Evolutionary conservation across 2,888 invertebrate species (phyloP).

Genomic region (Tethea ocularis): DNA sequence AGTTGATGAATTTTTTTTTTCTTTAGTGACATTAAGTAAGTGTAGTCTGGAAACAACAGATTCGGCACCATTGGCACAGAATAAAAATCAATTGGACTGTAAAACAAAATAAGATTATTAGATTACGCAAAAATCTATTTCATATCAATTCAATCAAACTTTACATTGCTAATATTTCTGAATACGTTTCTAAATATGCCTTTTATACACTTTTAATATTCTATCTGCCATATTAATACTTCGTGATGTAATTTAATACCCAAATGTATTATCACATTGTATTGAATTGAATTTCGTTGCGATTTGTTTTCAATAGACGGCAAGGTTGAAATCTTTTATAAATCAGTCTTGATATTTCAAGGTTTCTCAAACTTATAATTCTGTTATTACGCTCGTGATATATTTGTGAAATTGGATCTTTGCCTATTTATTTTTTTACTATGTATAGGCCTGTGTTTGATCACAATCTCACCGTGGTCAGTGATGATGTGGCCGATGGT

Average conservation of each 20-base stretch:
- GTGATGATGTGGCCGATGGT: too few relatives aligned
- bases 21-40: too few relatives aligned
- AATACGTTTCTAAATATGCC: background rate
- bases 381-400: background rate
- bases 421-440: too few relatives aligned
- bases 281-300: background rate
- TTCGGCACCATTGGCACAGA: too few relatives aligned
- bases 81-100: too few relatives aligned
- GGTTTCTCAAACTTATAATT: background rate
- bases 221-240: background rate
- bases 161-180: background rate
- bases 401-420: background rate
- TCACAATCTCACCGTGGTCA: too few relatives aligned
- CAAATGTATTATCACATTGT: background rate
- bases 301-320: background rate
- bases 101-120: too few relatives aligned
- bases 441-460: too few relatives aligned
- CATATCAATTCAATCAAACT: background rate
- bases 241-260: background rate
- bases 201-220: background rate
- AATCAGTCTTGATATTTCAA: background rate
- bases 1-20: too few relatives aligned
- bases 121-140: too few relatives aligned
- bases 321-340: background rate
- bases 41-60: too few relatives aligned